Conservation (phyloP, 1,140 invertebrate species). For the Heliconius nattereri region DNA sequence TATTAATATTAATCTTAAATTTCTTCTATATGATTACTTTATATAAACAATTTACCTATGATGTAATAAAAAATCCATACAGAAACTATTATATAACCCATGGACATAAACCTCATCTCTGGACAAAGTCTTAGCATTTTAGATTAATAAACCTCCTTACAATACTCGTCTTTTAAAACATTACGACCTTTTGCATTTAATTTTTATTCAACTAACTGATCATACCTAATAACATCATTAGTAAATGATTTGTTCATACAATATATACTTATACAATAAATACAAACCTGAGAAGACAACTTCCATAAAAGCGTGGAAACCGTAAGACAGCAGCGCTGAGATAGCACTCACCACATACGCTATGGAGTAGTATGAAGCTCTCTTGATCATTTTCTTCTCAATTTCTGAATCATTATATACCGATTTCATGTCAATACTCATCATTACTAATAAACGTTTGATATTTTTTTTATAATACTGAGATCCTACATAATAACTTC, state of each 20-base stretch:
- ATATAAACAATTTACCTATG: too few relatives aligned
- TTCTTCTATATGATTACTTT: too few relatives aligned
- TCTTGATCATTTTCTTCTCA: conserved; percentile 47
- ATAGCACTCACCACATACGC: conserved; percentile 31
- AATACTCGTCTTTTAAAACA: too few relatives aligned
- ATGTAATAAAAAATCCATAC: too few relatives aligned
- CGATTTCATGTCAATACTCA: conserved; percentile 46
- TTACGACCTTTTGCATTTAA: too few relatives aligned
- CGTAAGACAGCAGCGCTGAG: conserved; percentile 44
- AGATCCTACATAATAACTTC: conserved; percentile 27
- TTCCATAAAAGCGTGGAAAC: conserved; percentile 28
- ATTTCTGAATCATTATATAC: conserved; percentile 46
- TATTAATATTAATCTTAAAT: not conserved
- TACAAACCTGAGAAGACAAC: not conserved
- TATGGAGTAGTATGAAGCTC: conserved; percentile 36
- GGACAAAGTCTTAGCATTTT: too few relatives aligned
- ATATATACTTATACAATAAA: not conserved
- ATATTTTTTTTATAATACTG: conserved; percentile 35
- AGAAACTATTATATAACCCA: too few relatives aligned
- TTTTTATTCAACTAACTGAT: too few relatives aligned
- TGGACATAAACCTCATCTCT: too few relatives aligned
- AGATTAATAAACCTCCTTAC: too few relatives aligned
- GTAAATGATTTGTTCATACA: too few relatives aligned
- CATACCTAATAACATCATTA: too few relatives aligned
- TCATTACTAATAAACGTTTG: conserved; percentile 38